Evolutionary conservation across 2,888 invertebrate genomes (phyloP).

Genomic region (Cryptocephalus moraei): DNA sequence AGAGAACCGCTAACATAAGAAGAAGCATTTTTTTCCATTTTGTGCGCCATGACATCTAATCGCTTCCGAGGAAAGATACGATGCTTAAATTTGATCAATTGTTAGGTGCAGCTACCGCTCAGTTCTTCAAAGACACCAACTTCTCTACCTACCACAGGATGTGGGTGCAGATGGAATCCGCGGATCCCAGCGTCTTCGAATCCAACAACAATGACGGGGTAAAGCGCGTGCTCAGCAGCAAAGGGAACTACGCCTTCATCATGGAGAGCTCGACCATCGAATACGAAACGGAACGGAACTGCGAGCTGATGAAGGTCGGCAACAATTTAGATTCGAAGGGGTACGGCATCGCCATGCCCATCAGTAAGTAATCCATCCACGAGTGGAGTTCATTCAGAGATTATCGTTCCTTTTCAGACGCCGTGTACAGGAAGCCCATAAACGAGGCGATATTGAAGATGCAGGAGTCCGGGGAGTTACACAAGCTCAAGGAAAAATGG

Average conservation of each 20-base stretch:
- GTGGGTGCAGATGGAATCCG: slow-evolving; percentile 85
- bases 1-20: too few species aligned
- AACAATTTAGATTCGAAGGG: slow-evolving; percentile 75
- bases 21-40: not conserved
- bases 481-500: slow-evolving; percentile 80
- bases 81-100: not conserved
- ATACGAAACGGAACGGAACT: slow-evolving; percentile 78
- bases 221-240: slow-evolving; percentile 68
- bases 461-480: slow-evolving; percentile 79
- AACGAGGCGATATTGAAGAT: slow-evolving; percentile 82
- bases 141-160: slow-evolving; percentile 83
- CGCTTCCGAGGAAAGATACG: too few species aligned
- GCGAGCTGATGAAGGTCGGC: slow-evolving; percentile 76
- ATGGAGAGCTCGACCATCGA: slow-evolving; percentile 96
- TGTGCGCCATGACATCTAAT: too few species aligned
- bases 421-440: slow-evolving; percentile 66
- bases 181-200: slow-evolving; percentile 74
- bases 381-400: not conserved
- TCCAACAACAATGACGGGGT: slow-evolving; percentile 78
- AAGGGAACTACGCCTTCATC: slow-evolving; percentile 80
- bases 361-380: slow-evolving; percentile 58
- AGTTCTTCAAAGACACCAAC: slow-evolving; percentile 88
- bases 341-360: slow-evolving; percentile 86
- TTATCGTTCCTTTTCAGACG: slow-evolving; percentile 42
- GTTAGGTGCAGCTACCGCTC: slow-evolving; percentile 72